Conservation (phyloP, 2,797 vertebrate species). For the Rhinoraja longicauda region DNA sequence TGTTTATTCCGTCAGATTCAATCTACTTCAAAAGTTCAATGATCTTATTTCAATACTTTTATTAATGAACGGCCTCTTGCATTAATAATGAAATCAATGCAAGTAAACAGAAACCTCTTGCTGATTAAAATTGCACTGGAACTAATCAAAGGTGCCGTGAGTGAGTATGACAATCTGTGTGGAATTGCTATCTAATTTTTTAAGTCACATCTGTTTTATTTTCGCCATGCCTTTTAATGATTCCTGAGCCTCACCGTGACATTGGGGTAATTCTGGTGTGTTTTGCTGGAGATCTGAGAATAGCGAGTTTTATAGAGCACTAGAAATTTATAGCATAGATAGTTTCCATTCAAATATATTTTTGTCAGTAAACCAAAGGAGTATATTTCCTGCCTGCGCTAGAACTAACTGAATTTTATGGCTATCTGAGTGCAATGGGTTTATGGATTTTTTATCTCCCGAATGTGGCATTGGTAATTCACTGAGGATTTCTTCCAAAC, state of each 20-base stretch:
- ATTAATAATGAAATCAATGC: constrained; percentile 24
- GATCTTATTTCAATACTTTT: constrained; percentile 10
- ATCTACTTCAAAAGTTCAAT: neutral
- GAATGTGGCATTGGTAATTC: neutral
- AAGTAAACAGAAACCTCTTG: neutral
- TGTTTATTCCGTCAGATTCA: neutral
- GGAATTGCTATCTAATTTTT: neutral
- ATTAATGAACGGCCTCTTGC: neutral
- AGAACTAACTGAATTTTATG: neutral
- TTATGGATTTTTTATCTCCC: neutral
- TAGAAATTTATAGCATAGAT: neutral
- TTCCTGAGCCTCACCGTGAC: neutral
- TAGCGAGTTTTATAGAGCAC: neutral
- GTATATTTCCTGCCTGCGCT: neutral
- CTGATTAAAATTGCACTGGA: constrained; percentile 3
- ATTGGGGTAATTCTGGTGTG: neutral
- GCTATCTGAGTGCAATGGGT: neutral
- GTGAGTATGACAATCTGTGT: neutral
- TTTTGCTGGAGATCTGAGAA: neutral
- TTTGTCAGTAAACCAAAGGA: neutral
- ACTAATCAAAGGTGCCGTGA: neutral
- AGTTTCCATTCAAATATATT: neutral
- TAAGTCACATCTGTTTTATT: neutral
- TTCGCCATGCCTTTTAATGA: neutral
- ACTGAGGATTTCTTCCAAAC: neutral